Conservation (phyloP, 2,888 invertebrate species). For the Leistus spinibarbis region DNA sequence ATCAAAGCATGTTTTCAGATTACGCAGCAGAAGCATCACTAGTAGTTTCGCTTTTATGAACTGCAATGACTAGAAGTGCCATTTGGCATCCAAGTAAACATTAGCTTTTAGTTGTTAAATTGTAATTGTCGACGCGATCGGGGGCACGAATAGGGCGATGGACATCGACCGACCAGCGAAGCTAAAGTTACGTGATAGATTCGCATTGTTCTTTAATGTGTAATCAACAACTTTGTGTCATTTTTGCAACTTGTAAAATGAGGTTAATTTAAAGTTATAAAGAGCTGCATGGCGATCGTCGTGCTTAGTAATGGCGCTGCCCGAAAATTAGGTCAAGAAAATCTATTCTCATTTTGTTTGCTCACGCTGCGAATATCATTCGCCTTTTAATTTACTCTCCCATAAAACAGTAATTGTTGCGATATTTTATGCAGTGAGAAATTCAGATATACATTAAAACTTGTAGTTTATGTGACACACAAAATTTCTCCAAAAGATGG, state of each 20-base stretch:
- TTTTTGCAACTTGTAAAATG: slow-evolving; percentile 2
- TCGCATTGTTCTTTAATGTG: slow-evolving; percentile 9
- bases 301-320: neutral
- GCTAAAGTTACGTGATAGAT: neutral
- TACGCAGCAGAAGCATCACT: neutral
- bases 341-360: neutral
- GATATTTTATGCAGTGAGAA: too few relatives aligned
- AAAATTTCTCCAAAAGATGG: too few relatives aligned
- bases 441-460: too few relatives aligned
- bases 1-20: neutral
- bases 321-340: neutral
- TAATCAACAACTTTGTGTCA: slow-evolving; percentile 1
- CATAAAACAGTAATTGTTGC: neutral
- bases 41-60: neutral
- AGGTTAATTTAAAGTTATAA: neutral
- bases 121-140: slow-evolving; percentile 2
- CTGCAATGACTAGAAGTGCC: neutral
- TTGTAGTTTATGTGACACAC: too few relatives aligned
- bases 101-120: neutral
- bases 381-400: neutral
- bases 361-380: too few relatives aligned
- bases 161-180: neutral
- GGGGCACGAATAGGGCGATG: neutral
- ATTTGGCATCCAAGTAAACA: neutral
- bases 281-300: neutral